These are phyloP conservation scores for Neocrepidodera transversa DNA, from an alignment of 2,888 invertebrate species.

Conservation along the genomic window DNA sequence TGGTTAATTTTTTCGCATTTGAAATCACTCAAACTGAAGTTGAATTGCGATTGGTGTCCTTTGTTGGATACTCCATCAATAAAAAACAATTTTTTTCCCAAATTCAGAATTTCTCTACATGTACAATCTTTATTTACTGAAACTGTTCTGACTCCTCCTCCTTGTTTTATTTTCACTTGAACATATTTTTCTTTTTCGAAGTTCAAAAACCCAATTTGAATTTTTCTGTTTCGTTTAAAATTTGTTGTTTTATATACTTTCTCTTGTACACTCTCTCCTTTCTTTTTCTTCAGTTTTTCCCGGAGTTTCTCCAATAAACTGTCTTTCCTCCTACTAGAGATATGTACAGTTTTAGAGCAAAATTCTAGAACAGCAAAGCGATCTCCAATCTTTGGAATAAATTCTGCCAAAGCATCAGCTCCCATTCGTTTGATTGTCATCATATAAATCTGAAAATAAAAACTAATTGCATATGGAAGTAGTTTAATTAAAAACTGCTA, in stretches of 20 bases:
- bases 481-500: no score
- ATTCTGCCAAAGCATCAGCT: slow-evolving; percentile 5
- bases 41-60: no score
- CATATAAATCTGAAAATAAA: slow-evolving; percentile 6
- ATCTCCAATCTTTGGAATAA: slow-evolving; percentile 14
- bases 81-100: neutral
- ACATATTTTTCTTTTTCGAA: neutral
- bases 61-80: neutral
- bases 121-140: neutral
- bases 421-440: slow-evolving; percentile 2
- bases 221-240: no score
- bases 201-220: neutral
- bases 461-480: no score
- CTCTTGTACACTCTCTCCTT: no score
- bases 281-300: no score
- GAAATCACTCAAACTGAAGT: no score
- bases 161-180: neutral
- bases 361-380: neutral
- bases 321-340: no score
- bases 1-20: neutral
- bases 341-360: no score
- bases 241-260: no score
- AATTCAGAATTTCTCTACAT: neutral
- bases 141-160: neutral
- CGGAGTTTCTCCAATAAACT: no score